A percentile compares a stretch with the other conserved stretches of the same genome.
Conservation (phyloP, 1,140 invertebrate species). For the Drosophila eugracilis region DNA sequence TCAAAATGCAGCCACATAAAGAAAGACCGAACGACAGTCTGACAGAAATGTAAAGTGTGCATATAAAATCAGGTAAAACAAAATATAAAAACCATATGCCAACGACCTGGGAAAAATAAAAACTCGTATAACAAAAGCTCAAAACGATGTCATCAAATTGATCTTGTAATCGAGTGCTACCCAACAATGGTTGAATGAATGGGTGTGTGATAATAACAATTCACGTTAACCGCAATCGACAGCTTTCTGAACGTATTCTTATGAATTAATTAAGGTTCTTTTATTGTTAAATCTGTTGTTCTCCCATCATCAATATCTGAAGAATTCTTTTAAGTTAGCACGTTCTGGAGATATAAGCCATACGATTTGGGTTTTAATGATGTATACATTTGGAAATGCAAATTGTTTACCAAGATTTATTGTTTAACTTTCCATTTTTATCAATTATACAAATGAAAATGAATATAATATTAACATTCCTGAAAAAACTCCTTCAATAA, state of each 20-base stretch:
- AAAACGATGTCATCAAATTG: constrained; percentile 18
- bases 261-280: constrained; percentile 17
- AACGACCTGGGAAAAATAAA: constrained; percentile 41
- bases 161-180: constrained; percentile 18
- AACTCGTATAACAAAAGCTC: constrained; percentile 20
- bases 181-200: constrained; percentile 48
- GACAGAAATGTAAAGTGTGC: constrained; percentile 38
- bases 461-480: too few relatives aligned
- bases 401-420: constrained; percentile 1
- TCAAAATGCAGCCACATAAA: constrained; percentile 69
- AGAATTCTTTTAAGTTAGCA: constrained; percentile 26
- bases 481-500: too few relatives aligned
- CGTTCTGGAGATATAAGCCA: constrained; percentile 5
- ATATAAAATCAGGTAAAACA: constrained; percentile 48
- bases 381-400: constrained; percentile 1
- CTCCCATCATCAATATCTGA: background rate
- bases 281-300: constrained; percentile 15
- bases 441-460: too few relatives aligned
- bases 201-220: constrained; percentile 13
- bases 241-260: constrained; percentile 16
- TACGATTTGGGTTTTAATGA: constrained; percentile 9
- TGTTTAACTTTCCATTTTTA: background rate
- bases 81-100: constrained; percentile 52
- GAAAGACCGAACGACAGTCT: constrained; percentile 23
- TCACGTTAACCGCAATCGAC: constrained; percentile 4